Base-by-base conservation (phyloP, 2,113 vertebrate genomes). In the Capra hircus region DNA sequence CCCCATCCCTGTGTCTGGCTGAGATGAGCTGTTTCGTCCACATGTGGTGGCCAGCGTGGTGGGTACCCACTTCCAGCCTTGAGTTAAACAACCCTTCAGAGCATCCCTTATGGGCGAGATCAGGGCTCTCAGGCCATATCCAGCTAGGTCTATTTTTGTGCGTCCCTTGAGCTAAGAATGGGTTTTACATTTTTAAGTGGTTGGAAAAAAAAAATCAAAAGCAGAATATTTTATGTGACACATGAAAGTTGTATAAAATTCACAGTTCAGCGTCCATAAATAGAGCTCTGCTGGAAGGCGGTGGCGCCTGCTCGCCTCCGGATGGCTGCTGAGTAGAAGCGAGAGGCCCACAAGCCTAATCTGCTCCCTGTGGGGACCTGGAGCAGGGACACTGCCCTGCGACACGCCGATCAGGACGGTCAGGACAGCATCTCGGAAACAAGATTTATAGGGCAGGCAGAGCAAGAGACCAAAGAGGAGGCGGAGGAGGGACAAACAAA, bases 151-250 rank as follows among this genome's bases (percentile, higher is more conserved):
- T 13, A 43, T n/a, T 80, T 89, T 13, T 43, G 28, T 55, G 27
- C 0, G 2, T 25, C 28, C 33, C 7, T 4, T 1, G 1, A 50
- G 90, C 85, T 92, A 60, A 94, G 88, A 88, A 52, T 71, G 48
- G 53, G 25, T 40, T 64, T 92, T 60, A 60, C 14, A 60, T 53
- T 95, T 85, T 88, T 50, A 52, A 91, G 57, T 60, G 40, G 50
- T 88, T 88, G 17, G 23, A 1, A 27, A 60, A 52, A 50, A 64
- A 52, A 45, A 74, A 33, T 3, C 9, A 8, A 77, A 93, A 74
- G 12, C 52, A 62, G 36, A 82, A 59, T 67, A 83, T 45, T 48
- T 90, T 11, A 40, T 85, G 36, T 78, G 55, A 71, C 30, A 52
- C 2, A 9, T 80, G 78, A 95, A 83, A 93, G 36, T 25, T 6